A percentile compares a stretch with the other conserved stretches of the same genome.
Conservation (phyloP, 2,113 vertebrate species). For the Alosa alosa region DNA sequence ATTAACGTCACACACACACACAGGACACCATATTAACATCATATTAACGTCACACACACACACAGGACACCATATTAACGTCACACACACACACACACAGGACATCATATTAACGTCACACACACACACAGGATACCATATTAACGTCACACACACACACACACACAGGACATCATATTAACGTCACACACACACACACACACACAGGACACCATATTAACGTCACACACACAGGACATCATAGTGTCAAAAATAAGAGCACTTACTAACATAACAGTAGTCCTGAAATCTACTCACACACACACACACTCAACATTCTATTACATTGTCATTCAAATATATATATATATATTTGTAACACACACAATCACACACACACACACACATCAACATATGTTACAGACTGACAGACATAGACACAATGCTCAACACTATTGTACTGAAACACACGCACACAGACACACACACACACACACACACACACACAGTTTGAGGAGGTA, state of each 20-base stretch:
- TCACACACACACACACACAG: not conserved
- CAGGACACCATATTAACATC: not conserved
- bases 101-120: not conserved
- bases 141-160: not conserved
- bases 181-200: not conserved
- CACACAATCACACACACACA: not conserved
- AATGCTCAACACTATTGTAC: not conserved
- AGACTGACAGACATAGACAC: not conserved
- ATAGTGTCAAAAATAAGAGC: not conserved
- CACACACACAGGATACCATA: not conserved
- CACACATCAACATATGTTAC: not conserved
- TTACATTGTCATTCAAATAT: too few relatives aligned
- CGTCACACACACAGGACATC: not conserved
- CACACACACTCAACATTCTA: not conserved
- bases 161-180: not conserved
- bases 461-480: conserved; percentile 18
- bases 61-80: not conserved
- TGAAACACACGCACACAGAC: not conserved
- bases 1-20: not conserved
- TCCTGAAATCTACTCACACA: not conserved
- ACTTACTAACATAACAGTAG: not conserved
- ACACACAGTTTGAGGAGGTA: too few relatives aligned
- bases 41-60: not conserved
- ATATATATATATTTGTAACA: too few relatives aligned
- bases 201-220: not conserved